phyloP scores from a whole-genome alignment of 2,113 vertebrate species.

The Martes martes region DNA sequence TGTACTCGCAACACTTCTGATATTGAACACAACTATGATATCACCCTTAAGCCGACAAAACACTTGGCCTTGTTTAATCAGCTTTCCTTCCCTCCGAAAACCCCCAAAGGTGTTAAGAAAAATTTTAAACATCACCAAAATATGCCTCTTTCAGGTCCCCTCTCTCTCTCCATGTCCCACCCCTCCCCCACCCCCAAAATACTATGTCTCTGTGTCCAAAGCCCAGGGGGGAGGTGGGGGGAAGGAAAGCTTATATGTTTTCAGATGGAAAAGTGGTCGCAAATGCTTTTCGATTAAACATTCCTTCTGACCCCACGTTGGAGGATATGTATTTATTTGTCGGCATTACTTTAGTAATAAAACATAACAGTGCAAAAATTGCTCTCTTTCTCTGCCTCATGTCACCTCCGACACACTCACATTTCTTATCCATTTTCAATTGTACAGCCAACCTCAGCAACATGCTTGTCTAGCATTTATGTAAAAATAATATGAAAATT shows the following conservation, averaged over 20 bases:
- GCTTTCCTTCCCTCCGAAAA: constrained; percentile 49
- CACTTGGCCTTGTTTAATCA: constrained; percentile 80
- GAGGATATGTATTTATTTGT: constrained; percentile 65
- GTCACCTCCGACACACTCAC: neutral
- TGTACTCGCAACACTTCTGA: constrained; percentile 72
- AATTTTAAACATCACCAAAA: constrained; percentile 30
- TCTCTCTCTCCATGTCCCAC: neutral
- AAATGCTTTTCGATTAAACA: constrained; percentile 60
- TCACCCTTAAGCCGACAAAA: constrained; percentile 74
- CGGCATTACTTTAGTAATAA: constrained; percentile 73
- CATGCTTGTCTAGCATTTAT: constrained; percentile 82
- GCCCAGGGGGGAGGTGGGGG: rapidly evolving
- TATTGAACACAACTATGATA: constrained; percentile 73
- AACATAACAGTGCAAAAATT: constrained; percentile 66
- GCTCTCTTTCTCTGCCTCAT: constrained; percentile 49
- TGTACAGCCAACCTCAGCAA: constrained; percentile 75
- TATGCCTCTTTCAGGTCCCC: constrained; percentile 6
- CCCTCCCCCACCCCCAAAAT: neutral
- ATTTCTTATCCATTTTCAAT: constrained; percentile 70
- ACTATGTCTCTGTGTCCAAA: neutral
- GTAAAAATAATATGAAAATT: constrained; percentile 84
- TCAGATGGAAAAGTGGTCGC: constrained; percentile 29
- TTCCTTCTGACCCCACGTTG: constrained; percentile 34
- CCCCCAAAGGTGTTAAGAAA: constrained; percentile 35
- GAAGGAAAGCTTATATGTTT: neutral